phyloP scores from a whole-genome alignment of 2,888 invertebrate genomes.

The Omphaloscelis lunosa region DNA sequence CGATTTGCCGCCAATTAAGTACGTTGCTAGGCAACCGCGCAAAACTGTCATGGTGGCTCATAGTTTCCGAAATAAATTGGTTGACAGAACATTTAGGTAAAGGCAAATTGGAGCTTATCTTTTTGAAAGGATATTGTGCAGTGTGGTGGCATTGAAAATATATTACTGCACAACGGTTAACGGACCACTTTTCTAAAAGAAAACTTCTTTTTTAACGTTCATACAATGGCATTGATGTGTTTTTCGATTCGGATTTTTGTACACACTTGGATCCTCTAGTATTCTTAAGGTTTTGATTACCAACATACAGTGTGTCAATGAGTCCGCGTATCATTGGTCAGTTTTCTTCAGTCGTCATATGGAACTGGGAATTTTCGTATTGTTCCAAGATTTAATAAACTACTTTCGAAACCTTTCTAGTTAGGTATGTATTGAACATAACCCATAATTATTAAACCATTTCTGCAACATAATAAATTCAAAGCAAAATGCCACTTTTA shows the following conservation, averaged over 20 bases:
- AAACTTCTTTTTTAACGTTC: not conserved
- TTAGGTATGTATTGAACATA: not conserved
- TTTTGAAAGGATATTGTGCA: not conserved
- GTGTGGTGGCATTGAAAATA: not conserved
- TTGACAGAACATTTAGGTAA: not conserved
- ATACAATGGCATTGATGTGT: not conserved
- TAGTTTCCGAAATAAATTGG: constrained; percentile 35
- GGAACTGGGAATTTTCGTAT: not conserved
- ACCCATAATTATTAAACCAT: not conserved
- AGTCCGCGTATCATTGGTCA: too few species aligned
- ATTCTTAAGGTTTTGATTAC: too few species aligned
- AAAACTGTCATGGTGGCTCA: constrained; percentile 77
- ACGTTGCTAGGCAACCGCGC: constrained; percentile 80
- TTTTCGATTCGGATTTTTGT: not conserved
- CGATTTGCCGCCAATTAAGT: constrained; percentile 85
- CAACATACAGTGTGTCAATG: too few species aligned
- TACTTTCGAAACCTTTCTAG: not conserved
- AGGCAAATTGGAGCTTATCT: constrained; percentile 11
- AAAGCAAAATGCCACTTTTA: not conserved
- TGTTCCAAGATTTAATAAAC: not conserved
- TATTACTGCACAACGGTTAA: not conserved
- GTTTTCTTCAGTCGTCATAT: too few species aligned
- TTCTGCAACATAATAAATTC: not conserved
- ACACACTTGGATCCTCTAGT: too few species aligned
- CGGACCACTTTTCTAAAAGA: not conserved